Percentiles rank a stretch among this genome's conserved stretches.
These are phyloP conservation scores for Caenorhabditis briggsae DNA, from an alignment of 1,140 invertebrate species.

Conservation along the genomic window DNA sequence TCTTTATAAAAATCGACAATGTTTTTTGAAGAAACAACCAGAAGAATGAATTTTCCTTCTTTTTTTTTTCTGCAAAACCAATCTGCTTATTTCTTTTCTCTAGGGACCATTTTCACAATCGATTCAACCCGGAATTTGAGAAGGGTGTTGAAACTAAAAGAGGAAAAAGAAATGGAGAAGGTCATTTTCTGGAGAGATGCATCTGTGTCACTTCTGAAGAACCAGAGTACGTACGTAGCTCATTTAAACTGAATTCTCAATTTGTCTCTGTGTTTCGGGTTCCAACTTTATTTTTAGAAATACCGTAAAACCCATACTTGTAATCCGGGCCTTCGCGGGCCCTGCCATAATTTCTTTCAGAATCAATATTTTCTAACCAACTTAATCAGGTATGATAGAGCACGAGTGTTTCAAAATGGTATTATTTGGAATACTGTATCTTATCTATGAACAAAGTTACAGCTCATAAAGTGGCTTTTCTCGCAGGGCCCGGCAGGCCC, in stretches of 20 bases:
- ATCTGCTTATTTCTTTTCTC: neutral
- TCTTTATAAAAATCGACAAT: no score
- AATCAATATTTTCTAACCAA: no score
- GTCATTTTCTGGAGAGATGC: conserved; percentile 4
- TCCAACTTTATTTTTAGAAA: neutral
- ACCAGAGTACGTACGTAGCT: neutral
- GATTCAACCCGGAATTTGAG: neutral
- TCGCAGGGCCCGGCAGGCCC: no score
- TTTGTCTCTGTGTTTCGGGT: neutral
- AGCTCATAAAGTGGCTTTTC: no score
- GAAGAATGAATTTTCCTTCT: neutral
- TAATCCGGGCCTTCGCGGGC: no score
- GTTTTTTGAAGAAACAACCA: neutral
- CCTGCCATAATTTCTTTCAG: no score
- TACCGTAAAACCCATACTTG: no score
- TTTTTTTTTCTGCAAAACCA: conserved; percentile 28
- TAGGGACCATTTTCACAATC: neutral
- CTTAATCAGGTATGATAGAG: no score
- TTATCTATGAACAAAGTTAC: no score
- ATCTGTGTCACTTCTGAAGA: conserved; percentile 6
- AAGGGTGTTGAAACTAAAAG: conserved; percentile 32
- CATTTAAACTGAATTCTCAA: neutral
- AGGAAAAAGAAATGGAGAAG: neutral
- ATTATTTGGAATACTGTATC: no score
- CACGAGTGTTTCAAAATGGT: no score